A percentile compares a stretch with the other conserved stretches of the same genome.
These are phyloP conservation scores for Pseudorhombus dupliciocellatus DNA, from an alignment of 2,113 vertebrate genomes.

Conservation along the genomic window DNA sequence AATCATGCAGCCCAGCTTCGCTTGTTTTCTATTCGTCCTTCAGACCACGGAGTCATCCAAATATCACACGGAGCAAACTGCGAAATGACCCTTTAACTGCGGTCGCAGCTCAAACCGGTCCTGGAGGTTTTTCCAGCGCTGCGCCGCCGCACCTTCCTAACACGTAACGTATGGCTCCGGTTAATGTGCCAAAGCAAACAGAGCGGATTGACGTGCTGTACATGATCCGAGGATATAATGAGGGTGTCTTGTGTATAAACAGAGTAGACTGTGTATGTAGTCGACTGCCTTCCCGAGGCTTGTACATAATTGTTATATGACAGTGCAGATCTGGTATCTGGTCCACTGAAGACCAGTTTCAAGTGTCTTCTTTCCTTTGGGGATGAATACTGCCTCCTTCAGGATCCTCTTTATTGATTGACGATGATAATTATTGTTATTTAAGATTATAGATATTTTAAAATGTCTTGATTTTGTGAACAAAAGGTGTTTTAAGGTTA, in stretches of 20 bases:
- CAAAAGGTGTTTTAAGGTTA: constrained; percentile 65
- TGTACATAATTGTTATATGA: constrained; percentile 71
- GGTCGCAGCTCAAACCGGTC: constrained; percentile 41
- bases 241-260: constrained; percentile 40
- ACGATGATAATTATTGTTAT: constrained; percentile 62
- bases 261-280: constrained; percentile 51
- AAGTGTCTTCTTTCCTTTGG: constrained; percentile 75
- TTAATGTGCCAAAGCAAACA: constrained; percentile 73
- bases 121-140: constrained; percentile 22
- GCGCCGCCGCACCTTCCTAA: constrained; percentile 29
- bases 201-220: constrained; percentile 42
- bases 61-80: constrained; percentile 25
- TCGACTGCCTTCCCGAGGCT: constrained; percentile 52
- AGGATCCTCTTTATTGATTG: constrained; percentile 64
- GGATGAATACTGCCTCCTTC: constrained; percentile 60
- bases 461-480: constrained; percentile 66
- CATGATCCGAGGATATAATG: constrained; percentile 18
- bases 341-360: constrained; percentile 66
- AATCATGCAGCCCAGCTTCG: constrained; percentile 34
- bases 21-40: constrained; percentile 37
- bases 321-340: constrained; percentile 73
- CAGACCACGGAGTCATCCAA: constrained; percentile 39
- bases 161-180: constrained; percentile 23
- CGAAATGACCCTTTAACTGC: constrained; percentile 65
- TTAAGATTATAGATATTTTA: constrained; percentile 62